A percentile compares a stretch with the other conserved stretches of the same genome.
Conservation (phyloP, 2,113 vertebrate species). For the Raja brachyura region DNA sequence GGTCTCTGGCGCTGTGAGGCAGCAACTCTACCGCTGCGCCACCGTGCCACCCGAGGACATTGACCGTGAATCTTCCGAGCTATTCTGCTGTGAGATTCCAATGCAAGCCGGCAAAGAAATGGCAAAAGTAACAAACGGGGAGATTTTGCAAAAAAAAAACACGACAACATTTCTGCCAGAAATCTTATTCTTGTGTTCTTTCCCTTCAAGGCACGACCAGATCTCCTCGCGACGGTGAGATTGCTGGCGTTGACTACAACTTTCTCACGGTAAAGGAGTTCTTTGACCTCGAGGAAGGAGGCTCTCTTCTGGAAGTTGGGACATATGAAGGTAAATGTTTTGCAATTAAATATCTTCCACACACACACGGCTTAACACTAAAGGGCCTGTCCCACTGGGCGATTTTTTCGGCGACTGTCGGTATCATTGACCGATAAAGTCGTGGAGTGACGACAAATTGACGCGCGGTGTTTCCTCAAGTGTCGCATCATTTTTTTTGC, state of each 20-base stretch:
- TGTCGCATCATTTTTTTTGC: no score
- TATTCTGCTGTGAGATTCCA: neutral
- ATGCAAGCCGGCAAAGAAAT: neutral
- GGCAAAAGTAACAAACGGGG: neutral
- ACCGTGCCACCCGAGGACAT: no score
- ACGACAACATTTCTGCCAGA: neutral
- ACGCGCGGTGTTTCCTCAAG: no score
- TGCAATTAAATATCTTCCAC: neutral
- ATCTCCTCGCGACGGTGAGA: slow-evolving; percentile 84
- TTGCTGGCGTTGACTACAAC: slow-evolving; percentile 91
- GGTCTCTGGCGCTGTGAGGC: no score
- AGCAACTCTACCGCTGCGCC: no score
- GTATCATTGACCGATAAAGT: no score
- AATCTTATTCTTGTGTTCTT: slow-evolving; percentile 18
- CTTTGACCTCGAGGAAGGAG: slow-evolving; percentile 81
- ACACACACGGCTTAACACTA: neutral
- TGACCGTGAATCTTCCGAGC: no score
- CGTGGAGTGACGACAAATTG: no score
- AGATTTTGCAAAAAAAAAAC: no score
- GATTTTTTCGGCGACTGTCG: no score
- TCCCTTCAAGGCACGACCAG: slow-evolving; percentile 82
- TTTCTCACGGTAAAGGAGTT: slow-evolving; percentile 93
- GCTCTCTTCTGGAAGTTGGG: slow-evolving; percentile 91
- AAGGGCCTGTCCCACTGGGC: no score
- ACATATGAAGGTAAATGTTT: slow-evolving; percentile 84